Evolutionary conservation across 64 coral and sea anemone species (phyloP).

Genomic region (Montipora efflorescens): DNA sequence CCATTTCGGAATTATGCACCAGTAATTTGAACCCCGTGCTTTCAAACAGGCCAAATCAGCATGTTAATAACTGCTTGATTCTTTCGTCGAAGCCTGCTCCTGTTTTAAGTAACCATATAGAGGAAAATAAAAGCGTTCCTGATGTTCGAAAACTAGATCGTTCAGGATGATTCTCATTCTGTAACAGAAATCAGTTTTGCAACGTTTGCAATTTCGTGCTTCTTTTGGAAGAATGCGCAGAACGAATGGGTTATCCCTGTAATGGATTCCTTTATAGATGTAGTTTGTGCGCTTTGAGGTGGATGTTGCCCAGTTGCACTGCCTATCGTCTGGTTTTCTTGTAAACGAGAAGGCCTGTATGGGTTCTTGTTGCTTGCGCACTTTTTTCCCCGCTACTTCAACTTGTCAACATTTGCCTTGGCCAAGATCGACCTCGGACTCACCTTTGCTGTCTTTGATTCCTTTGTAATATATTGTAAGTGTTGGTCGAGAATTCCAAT

Average conservation of each 20-base stretch:
- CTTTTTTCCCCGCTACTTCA: background rate
- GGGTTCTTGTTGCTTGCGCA: background rate
- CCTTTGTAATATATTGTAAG: background rate
- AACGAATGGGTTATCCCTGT: conserved; percentile 59
- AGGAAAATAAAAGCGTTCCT: conserved; percentile 48
- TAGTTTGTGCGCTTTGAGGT: background rate
- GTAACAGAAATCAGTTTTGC: conserved; percentile 26
- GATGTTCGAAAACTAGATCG: conserved; percentile 50
- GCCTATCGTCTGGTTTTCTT: background rate
- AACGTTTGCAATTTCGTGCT: conserved; percentile 28
- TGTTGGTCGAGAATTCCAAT: conserved; percentile 4
- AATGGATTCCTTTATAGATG: conserved; percentile 29
- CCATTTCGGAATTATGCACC: too few species aligned
- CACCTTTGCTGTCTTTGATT: background rate
- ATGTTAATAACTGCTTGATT: conserved; percentile 31
- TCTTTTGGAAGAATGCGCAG: conserved; percentile 20
- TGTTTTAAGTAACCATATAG: conserved; percentile 51
- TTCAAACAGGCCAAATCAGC: background rate
- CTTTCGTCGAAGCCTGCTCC: conserved; percentile 30
- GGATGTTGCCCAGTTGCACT: background rate
- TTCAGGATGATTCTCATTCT: background rate
- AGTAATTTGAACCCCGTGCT: background rate
- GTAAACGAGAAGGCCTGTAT: background rate
- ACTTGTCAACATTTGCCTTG: background rate
- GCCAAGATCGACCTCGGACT: background rate